Percentiles rank a stretch among this genome's conserved stretches.
Conservation (phyloP, 2,113 vertebrate species). For the Cinclus mexicanus region DNA sequence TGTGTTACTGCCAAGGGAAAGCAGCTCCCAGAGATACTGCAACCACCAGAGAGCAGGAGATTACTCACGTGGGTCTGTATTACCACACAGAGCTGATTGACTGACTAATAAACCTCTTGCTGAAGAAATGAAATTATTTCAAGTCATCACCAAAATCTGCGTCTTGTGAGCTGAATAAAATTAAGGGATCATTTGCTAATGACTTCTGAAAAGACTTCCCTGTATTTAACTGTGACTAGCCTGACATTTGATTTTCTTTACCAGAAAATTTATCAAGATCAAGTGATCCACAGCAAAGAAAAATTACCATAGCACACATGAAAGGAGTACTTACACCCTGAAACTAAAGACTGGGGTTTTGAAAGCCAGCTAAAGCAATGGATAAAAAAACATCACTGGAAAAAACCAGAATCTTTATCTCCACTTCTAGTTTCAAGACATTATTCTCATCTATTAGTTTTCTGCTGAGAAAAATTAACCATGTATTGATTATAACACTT, state of each 20-base stretch:
- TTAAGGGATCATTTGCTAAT: not conserved
- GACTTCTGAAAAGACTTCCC: not conserved
- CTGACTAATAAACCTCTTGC: not conserved
- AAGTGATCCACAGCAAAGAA: conserved; percentile 1
- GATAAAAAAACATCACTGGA: not conserved
- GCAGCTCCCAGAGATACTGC: not conserved
- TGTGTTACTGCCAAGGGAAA: conserved; percentile 47
- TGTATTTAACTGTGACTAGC: conserved; percentile 31
- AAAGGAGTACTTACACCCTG: not conserved
- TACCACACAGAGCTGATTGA: not conserved
- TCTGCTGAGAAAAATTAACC: not conserved
- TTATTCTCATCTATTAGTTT: not conserved
- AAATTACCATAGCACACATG: not conserved
- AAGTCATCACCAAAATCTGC: not conserved
- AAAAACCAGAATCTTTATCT: not conserved
- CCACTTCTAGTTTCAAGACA: not conserved
- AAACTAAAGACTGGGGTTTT: not conserved
- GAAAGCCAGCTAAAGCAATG: not conserved
- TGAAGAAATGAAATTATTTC: not conserved
- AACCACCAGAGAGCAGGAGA: not conserved
- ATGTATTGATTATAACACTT: not conserved
- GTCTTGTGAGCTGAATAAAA: not conserved
- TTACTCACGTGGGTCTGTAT: not conserved
- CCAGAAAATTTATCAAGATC: not conserved
- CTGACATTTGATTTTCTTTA: not conserved